Conservation (phyloP, 2,797 vertebrate species). For the Gila robusta region DNA sequence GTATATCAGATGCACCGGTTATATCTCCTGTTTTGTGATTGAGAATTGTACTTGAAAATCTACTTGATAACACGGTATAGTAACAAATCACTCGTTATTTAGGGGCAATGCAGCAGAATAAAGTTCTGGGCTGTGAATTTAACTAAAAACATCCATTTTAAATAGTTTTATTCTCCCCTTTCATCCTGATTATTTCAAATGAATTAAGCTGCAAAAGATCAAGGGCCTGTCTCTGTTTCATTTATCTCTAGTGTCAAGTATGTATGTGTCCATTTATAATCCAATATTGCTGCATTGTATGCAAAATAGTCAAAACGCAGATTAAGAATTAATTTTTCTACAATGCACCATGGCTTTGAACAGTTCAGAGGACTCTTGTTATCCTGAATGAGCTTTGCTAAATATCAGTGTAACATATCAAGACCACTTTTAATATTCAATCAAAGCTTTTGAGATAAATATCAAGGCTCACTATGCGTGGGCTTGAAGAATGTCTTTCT, state of each 20-base stretch:
- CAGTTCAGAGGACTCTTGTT: constrained; percentile 52
- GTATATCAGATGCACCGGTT: not conserved
- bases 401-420: constrained; percentile 71
- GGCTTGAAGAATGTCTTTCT: constrained; percentile 60
- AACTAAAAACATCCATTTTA: not conserved
- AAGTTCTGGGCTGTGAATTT: not conserved
- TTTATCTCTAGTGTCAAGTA: constrained; percentile 28
- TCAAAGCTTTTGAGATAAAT: constrained; percentile 75
- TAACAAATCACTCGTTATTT: not conserved
- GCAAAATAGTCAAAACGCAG: constrained; percentile 10
- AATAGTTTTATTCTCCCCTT: not conserved
- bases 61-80: not conserved
- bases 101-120: not conserved
- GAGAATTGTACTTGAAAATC: not conserved
- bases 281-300: constrained; percentile 3
- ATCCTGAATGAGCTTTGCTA: constrained; percentile 46
- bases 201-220: not conserved
- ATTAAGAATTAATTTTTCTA: not conserved
- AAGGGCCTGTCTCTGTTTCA: not conserved
- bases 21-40: not conserved
- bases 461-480: constrained; percentile 69
- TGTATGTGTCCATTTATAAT: constrained; percentile 6
- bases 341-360: constrained; percentile 28
- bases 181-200: not conserved
- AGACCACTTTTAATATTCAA: constrained; percentile 72